These are phyloP conservation scores for Tribolium freemani DNA, from an alignment of 2,888 invertebrate genomes.

Conservation along the genomic window DNA sequence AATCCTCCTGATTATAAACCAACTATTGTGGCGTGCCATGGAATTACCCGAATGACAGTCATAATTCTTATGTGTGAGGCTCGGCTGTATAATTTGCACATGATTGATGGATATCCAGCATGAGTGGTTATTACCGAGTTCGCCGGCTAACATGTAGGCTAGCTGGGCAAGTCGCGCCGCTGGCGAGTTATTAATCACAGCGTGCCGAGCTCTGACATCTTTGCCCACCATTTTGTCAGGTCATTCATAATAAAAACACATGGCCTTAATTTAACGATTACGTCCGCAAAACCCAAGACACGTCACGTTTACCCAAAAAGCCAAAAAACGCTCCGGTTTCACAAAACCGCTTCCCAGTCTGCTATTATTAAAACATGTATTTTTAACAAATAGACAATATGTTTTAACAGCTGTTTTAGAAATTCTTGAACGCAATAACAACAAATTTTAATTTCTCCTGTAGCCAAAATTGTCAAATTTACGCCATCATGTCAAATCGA, in stretches of 20 bases:
- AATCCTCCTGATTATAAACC: slow-evolving; percentile 42
- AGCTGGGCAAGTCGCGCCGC: slow-evolving; percentile 59
- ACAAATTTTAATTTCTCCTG: background rate
- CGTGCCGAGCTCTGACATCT: slow-evolving; percentile 62
- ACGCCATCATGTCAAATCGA: background rate
- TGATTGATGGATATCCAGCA: slow-evolving; percentile 66
- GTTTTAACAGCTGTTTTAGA: too few relatives aligned
- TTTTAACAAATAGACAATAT: too few relatives aligned
- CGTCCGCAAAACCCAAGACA: slow-evolving; percentile 22
- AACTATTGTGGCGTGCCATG: slow-evolving; percentile 58
- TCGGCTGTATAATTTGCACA: slow-evolving; percentile 65
- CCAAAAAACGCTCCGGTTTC: background rate
- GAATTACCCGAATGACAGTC: slow-evolving; percentile 66
- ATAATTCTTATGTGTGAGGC: slow-evolving; percentile 66
- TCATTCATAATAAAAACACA: slow-evolving; percentile 65
- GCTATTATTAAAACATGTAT: too few relatives aligned
- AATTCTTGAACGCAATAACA: too few relatives aligned
- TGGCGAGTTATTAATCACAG: slow-evolving; percentile 63
- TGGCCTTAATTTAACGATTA: slow-evolving; percentile 49
- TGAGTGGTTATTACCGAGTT: slow-evolving; percentile 65
- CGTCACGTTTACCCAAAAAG: background rate
- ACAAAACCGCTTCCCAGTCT: background rate
- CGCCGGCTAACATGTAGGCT: slow-evolving; percentile 62
- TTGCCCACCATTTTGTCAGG: slow-evolving; percentile 65
- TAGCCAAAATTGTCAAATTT: background rate